Evolutionary conservation across 92 coral and sea anemone species (phyloP).

Genomic region (Pocillopora grandis): DNA sequence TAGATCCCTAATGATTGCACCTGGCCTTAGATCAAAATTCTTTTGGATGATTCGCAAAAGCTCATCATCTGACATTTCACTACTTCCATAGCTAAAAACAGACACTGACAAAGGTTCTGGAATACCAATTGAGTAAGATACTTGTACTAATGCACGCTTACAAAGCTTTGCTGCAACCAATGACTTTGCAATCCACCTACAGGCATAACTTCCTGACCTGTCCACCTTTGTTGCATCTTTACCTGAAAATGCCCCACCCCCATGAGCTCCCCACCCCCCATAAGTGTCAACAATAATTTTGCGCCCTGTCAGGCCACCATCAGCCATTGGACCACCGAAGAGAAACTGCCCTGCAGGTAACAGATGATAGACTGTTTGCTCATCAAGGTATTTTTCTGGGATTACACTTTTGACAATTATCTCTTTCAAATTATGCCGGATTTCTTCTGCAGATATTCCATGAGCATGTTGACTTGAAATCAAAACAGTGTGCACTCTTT

Average conservation of each 20-base stretch:
- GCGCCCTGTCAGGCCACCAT: conserved; percentile 91
- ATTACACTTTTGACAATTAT: conserved; percentile 58
- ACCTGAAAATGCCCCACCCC: conserved; percentile 93
- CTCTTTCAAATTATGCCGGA: conserved; percentile 68
- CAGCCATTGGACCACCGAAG: conserved; percentile 79
- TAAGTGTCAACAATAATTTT: conserved; percentile 89
- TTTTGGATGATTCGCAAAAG: conserved; percentile 67
- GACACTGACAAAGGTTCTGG: conserved; percentile 82
- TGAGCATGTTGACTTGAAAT: conserved; percentile 73
- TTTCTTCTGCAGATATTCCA: conserved; percentile 64
- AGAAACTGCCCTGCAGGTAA: conserved; percentile 74
- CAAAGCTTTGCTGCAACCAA: conserved; percentile 90
- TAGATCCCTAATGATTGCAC: conserved; percentile 80
- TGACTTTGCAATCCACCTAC: conserved; percentile 92
- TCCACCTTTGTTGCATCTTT: conserved; percentile 91
- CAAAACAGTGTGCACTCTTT: conserved; percentile 75
- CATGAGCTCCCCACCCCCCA: conserved; percentile 98
- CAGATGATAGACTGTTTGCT: conserved; percentile 74
- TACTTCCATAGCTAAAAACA: conserved; percentile 83
- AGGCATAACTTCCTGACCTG: conserved; percentile 89
- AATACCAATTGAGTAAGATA: conserved; percentile 85
- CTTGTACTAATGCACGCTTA: conserved; percentile 75
- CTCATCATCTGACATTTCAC: conserved; percentile 73
- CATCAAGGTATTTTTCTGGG: conserved; percentile 82
- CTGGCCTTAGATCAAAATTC: conserved; percentile 90